phyloP scores from a whole-genome alignment of 1,140 invertebrate genomes.

The Bacillus rossius region DNA sequence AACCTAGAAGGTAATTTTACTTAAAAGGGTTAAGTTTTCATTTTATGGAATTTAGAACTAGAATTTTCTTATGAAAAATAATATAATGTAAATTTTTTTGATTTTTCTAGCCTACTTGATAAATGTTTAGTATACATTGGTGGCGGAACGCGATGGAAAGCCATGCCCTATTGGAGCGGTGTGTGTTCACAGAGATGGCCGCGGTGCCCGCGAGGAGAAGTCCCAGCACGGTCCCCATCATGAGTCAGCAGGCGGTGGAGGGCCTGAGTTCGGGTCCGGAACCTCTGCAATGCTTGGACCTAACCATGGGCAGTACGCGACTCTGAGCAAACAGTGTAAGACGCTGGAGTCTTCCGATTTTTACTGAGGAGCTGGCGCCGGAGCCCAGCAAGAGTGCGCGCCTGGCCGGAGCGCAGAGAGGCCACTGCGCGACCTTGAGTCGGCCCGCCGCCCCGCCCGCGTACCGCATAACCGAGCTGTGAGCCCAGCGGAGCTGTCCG shows the following conservation, averaged over 20 bases:
- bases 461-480: conserved; percentile 2
- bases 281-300: conserved; percentile 33
- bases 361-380: conserved; percentile 68
- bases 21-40: too few relatives aligned
- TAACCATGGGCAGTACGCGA: conserved; percentile 47
- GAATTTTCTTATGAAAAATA: too few relatives aligned
- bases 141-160: too few relatives aligned
- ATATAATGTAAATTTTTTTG: too few relatives aligned
- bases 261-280: conserved; percentile 13
- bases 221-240: conserved; percentile 20
- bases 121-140: too few relatives aligned
- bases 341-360: conserved; percentile 90
- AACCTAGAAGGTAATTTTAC: too few relatives aligned
- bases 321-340: conserved; percentile 91
- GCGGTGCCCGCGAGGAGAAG: conserved; percentile 25
- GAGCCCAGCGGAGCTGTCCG: neutral
- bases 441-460: neutral
- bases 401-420: neutral
- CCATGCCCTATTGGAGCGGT: too few relatives aligned
- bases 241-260: conserved; percentile 17
- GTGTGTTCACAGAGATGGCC: conserved; percentile 30
- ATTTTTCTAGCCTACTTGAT: too few relatives aligned
- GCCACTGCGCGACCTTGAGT: neutral
- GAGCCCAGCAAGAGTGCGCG: neutral
- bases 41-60: too few relatives aligned